Evolutionary conservation across 2,113 vertebrate genomes (phyloP).

Genomic region (Thryonomys swinderianus): DNA sequence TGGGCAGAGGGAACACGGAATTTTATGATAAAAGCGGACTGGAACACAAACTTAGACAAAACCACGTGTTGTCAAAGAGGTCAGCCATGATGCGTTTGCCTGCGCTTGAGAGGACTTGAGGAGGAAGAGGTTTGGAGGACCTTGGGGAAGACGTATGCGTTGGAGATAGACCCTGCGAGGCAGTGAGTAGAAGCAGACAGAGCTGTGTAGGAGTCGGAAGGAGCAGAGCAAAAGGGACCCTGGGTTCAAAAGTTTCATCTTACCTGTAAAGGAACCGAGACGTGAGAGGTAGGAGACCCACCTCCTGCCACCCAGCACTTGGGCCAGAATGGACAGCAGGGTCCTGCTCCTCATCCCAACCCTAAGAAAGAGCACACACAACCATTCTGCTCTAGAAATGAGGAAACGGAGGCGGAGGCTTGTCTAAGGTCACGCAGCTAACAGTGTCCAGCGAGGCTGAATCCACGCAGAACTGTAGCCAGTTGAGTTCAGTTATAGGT

Average conservation of each 20-base stretch:
- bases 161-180: neutral
- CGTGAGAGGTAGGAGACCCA: neutral
- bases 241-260: neutral
- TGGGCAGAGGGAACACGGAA: neutral
- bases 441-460: neutral
- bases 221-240: neutral
- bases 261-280: neutral
- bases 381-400: neutral
- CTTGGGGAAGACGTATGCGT: neutral
- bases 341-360: neutral
- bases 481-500: neutral
- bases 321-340: neutral
- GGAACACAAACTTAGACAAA: slow-evolving; percentile 1
- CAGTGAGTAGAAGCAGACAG: neutral
- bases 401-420: neutral
- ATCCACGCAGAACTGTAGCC: neutral
- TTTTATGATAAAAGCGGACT: neutral
- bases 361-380: neutral
- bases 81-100: neutral
- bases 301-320: too few species aligned
- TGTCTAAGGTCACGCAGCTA: neutral
- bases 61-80: neutral
- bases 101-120: neutral
- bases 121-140: neutral
- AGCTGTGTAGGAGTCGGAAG: neutral